Percentiles rank a stretch among this genome's conserved stretches.
These are phyloP conservation scores for Chelonus insularis DNA, from an alignment of 1,140 invertebrate genomes.

Conservation along the genomic window DNA sequence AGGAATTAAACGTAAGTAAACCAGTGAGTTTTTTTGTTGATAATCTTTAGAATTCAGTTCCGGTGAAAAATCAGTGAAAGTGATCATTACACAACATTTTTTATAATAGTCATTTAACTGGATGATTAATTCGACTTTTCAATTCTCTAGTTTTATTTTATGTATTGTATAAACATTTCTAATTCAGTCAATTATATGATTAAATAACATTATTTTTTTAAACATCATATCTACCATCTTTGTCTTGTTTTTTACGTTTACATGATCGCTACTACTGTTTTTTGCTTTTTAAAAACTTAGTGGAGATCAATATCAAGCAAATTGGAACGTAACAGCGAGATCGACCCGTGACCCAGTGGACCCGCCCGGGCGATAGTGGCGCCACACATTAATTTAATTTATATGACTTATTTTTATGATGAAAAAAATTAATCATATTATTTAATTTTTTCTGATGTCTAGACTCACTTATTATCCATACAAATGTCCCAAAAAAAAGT, in stretches of 20 bases:
- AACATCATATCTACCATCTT: background rate
- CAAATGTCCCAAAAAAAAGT: no score
- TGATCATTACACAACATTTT: background rate
- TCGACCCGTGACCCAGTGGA: conserved; percentile 58
- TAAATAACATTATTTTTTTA: no score
- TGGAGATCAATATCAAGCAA: conserved; percentile 57
- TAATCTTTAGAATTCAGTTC: background rate
- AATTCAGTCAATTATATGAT: no score
- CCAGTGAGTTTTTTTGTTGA: background rate
- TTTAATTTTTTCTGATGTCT: background rate
- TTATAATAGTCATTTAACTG: background rate
- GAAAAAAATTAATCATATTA: background rate
- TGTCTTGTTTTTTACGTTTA: background rate
- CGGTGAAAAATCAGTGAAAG: conserved; percentile 16
- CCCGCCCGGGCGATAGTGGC: conserved; percentile 49
- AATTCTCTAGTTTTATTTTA: no score
- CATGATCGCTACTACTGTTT: background rate
- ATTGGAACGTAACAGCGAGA: conserved; percentile 56
- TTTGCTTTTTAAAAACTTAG: conserved; percentile 40
- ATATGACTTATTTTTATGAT: background rate
- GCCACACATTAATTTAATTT: conserved; percentile 30
- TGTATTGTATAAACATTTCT: no score
- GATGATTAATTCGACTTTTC: no score
- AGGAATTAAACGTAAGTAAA: background rate
- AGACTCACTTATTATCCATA: background rate